These are phyloP conservation scores for Eupithecia subumbrata DNA, from an alignment of 2,888 invertebrate genomes.

Conservation along the genomic window DNA sequence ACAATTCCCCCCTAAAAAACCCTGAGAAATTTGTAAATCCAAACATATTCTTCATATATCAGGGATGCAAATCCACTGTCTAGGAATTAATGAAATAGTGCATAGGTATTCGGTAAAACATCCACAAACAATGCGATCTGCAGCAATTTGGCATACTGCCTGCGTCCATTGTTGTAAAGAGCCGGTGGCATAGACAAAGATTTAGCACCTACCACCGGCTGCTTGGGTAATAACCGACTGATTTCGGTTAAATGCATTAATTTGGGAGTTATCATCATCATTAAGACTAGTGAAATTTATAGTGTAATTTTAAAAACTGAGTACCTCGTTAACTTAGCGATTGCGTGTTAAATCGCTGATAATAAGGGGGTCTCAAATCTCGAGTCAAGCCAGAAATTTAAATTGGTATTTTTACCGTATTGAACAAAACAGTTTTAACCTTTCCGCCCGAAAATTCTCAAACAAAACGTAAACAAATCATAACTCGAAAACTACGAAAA, in stretches of 20 bases:
- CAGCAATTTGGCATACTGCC: conserved; percentile 70
- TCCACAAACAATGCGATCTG: conserved; percentile 54
- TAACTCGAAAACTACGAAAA: too few species aligned
- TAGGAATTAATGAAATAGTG: conserved; percentile 36
- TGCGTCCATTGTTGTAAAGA: conserved; percentile 56
- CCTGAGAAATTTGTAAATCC: neutral
- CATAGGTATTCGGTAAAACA: conserved; percentile 55
- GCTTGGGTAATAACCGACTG: conserved; percentile 26
- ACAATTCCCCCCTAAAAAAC: too few species aligned
- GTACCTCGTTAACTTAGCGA: too few species aligned
- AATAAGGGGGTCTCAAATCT: too few species aligned
- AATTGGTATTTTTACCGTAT: too few species aligned
- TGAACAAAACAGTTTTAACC: too few species aligned
- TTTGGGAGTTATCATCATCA: neutral
- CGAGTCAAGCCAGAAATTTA: too few species aligned
- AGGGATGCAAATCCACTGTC: neutral
- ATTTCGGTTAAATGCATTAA: conserved; percentile 6
- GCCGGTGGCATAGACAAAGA: conserved; percentile 49
- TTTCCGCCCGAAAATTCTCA: too few species aligned
- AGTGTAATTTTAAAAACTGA: neutral
- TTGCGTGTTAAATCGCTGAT: too few species aligned
- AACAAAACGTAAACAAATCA: too few species aligned
- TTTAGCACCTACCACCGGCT: conserved; percentile 46
- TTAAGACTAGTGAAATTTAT: neutral
- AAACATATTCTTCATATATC: neutral